Base-by-base conservation (phyloP, 2,797 vertebrate genomes). In the Chelonia mydas region DNA sequence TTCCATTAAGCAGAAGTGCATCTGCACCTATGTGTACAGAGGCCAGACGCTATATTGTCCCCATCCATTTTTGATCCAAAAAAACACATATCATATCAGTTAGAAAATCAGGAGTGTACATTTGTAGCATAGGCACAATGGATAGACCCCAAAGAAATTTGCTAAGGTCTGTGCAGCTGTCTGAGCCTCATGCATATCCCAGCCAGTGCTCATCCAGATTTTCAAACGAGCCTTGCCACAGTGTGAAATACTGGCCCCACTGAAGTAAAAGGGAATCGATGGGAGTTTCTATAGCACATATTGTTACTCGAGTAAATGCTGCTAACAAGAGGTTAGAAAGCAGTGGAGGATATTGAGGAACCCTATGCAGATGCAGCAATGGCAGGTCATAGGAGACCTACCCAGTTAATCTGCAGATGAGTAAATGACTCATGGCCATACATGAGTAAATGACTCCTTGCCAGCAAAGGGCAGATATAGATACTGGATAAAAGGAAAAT, bases 271-370 rank as follows among this genome's bases (percentile, higher is more conserved):
- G 11, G 41, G 13, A 25, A 23, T 25, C 3, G 7, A 28, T 45
- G 25, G 45, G 45, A 27, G 27, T 28, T 25, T 49, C 45, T 45
- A 5, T 77, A 31, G 45, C 45, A 47, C 23, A 77, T 47, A 77
- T 59, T 78, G 37, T 92, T 86, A 83, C 68, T 90, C 6, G 31
- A 95, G 81, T 28, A 95, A 96, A 91, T 81, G 51, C 25, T 86
- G 57, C 45, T 87, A 83, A 76, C 41, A 83, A 74, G 81, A 84
- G 10, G 87, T 95, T 95, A 88, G 82, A 54, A 84, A 92, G 82
- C 78, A 94, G 65, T 86, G 45, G 27, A 77, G 8, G 23, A 77
- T 31, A 28, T 45, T 28, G 74, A 49, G 45, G 19, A 17, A 11
- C 27, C 21, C 45, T 49, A 49, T 49, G 45, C 45, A 77, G 45